Percentiles rank a stretch among this genome's conserved stretches.
Evolutionary conservation across 2,797 vertebrate species (phyloP).

Genomic region (Meriones psammophilus): DNA sequence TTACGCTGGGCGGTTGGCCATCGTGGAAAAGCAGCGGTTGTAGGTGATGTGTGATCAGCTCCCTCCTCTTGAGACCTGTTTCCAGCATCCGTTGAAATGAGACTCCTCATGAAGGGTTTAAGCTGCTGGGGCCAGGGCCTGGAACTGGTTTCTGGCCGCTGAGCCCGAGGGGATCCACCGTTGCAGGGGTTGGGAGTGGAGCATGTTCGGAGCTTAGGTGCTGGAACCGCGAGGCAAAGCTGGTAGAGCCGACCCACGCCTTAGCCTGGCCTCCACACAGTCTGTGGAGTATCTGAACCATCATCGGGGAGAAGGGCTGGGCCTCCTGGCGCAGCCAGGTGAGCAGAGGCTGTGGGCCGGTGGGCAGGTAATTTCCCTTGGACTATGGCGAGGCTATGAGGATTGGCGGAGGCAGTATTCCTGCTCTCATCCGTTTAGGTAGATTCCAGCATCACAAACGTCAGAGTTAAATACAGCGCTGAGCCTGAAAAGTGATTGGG

Average conservation of each 20-base stretch:
- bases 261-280: background rate
- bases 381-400: background rate
- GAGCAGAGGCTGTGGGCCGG: background rate
- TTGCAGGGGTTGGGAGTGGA: no score
- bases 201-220: background rate
- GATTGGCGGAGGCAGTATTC: background rate
- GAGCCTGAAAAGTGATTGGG: background rate
- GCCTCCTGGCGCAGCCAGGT: background rate
- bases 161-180: background rate
- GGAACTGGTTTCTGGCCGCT: background rate
- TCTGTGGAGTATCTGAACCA: background rate
- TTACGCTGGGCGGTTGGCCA: background rate
- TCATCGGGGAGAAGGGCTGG: background rate
- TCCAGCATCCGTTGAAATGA: fast-evolving
- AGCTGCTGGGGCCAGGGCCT: background rate
- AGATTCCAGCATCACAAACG: background rate
- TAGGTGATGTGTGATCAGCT: background rate
- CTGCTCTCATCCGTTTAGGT: fast-evolving
- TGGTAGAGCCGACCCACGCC: fast-evolving
- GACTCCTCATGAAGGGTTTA: background rate
- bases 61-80: background rate
- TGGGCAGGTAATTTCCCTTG: background rate
- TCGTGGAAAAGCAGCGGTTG: background rate
- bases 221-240: background rate
- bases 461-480: background rate